Base-by-base conservation (phyloP, 2,888 invertebrate genomes). In the Saturnia pavonia region DNA sequence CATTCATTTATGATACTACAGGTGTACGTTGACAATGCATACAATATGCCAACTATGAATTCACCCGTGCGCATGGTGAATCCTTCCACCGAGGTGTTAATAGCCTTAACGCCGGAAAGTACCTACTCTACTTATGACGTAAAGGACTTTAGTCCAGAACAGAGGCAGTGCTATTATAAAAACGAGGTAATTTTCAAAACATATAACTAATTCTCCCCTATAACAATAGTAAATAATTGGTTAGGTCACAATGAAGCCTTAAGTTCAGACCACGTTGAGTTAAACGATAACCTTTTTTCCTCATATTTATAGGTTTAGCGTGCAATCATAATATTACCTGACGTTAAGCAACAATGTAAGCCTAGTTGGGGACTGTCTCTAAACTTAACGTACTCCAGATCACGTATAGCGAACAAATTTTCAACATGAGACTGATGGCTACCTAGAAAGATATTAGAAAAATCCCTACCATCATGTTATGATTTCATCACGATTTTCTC, bases 1-100 rank as follows among this genome's bases (percentile, higher is more conserved):
- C 0, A 11, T 16, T 12, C 12, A 22, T 11, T 8, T 22, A 54
- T 14, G 9, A 25, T 40, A 40, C 3, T 40, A 22, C 79, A 96
- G 96, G 91, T 95, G 11, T 90, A 96, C 69, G 89, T 96, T 54
- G 96, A 96, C 76, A 94, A 95, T 77, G 92, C 96, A 0, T 95
- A 95, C 81, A 94, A 96, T 80, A 93, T 94, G 75, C 96, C 96
- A 0, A 95, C 96, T 78, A 89, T 95, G 78, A 95, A 95, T 74
- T 92, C 96, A 0, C 94, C 95, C 27, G 94, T 94, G 25, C 95
- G 96, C 66, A 86, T 96, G 60, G 88, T 96, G 42, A 94, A 94
- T 51, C 89, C 95, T 0, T 88, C 92, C 0, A 92, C 94, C 0
- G 95, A 96, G 79, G 92, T 95, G 42, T 94, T 96, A 72, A 92